phyloP scores from a whole-genome alignment of 2,888 invertebrate species.

The Arrhopalites spinosus region DNA sequence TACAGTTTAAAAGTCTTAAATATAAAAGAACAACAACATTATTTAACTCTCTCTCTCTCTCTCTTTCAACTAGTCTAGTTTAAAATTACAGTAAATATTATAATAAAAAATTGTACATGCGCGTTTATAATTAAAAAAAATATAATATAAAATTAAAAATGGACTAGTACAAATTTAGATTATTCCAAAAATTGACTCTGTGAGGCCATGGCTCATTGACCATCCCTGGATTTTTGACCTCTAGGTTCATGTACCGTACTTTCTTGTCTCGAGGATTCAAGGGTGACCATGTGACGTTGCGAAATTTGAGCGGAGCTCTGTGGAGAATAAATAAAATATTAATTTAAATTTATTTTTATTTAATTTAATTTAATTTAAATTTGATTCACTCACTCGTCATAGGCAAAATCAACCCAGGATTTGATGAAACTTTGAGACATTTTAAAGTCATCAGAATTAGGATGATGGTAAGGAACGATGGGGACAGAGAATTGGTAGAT shows the following conservation, averaged over 20 bases:
- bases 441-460: constrained; percentile 45
- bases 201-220: constrained; percentile 48
- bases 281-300: constrained; percentile 1
- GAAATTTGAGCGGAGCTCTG: constrained; percentile 1
- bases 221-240: constrained; percentile 38
- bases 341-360: neutral
- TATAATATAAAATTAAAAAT: neutral
- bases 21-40: constrained; percentile 4
- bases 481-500: constrained; percentile 33
- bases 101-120: too few species aligned
- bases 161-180: constrained; percentile 61
- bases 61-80: too few species aligned
- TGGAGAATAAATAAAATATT: neutral
- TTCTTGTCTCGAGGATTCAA: neutral
- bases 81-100: too few species aligned
- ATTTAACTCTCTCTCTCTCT: neutral
- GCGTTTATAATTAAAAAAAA: neutral
- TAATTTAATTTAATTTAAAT: neutral
- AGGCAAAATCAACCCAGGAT: constrained; percentile 50
- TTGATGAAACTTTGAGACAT: constrained; percentile 48
- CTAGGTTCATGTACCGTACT: neutral
- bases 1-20: neutral
- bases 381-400: constrained; percentile 49
- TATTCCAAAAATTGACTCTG: constrained; percentile 49
- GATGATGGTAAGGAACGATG: constrained; percentile 23